Percentiles rank a stretch among this genome's conserved stretches.
Conservation (phyloP, 2,888 invertebrate species). For the Nymphalis urticae region DNA sequence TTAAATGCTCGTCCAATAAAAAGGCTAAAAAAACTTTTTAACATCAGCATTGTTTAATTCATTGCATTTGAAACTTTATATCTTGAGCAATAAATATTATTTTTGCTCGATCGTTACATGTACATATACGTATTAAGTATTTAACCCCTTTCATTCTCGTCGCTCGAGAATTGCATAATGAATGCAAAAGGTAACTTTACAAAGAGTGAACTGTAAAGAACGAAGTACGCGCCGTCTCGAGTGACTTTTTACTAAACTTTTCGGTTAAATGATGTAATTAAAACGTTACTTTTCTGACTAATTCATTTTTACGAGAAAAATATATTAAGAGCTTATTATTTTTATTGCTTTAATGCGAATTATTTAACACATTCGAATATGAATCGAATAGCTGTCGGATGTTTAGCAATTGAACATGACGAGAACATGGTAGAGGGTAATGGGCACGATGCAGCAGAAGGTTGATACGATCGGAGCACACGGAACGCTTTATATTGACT, state of each 20-base stretch:
- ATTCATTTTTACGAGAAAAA: not conserved
- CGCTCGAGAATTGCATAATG: conserved; percentile 30
- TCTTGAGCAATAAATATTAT: not conserved
- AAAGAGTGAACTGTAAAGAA: conserved; percentile 30
- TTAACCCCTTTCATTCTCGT: conserved; percentile 12
- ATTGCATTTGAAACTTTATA: not conserved
- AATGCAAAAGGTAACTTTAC: conserved; percentile 35
- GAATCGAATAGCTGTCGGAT: too few species aligned
- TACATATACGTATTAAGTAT: conserved; percentile 9
- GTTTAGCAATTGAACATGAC: too few species aligned
- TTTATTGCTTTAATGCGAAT: not conserved
- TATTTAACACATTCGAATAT: too few species aligned
- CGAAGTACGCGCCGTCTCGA: conserved; percentile 34
- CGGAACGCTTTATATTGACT: too few species aligned
- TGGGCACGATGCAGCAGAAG: too few species aligned
- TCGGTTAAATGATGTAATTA: conserved; percentile 33
- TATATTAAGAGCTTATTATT: conserved; percentile 1
- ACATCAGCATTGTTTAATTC: not conserved
- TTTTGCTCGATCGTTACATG: not conserved
- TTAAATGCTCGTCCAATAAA: conserved; percentile 13
- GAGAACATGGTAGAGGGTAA: too few species aligned
- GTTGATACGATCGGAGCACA: too few species aligned
- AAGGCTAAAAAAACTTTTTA: not conserved
- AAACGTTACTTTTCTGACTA: conserved; percentile 27
- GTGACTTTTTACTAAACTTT: conserved; percentile 30